phyloP scores from a whole-genome alignment of 1,140 invertebrate genomes.

The Phymastichus coffea region DNA sequence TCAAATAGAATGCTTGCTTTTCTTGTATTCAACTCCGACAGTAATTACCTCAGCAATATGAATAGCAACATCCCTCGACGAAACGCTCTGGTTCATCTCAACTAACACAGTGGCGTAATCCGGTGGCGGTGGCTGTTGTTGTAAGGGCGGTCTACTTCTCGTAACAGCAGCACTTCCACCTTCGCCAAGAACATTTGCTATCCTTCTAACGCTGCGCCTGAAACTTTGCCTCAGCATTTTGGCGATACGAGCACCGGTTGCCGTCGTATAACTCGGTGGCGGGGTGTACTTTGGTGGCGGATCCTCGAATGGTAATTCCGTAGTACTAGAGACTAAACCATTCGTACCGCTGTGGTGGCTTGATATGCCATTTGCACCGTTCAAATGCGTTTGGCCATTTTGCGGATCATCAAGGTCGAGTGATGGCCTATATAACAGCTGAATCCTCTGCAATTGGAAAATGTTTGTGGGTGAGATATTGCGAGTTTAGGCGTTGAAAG shows the following conservation, averaged over 20 bases:
- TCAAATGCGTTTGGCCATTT: constrained; percentile 38
- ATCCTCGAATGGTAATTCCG: constrained; percentile 64
- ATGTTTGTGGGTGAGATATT: not conserved
- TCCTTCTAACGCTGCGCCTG: constrained; percentile 73
- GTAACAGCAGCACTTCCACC: constrained; percentile 32
- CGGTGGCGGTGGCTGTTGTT: constrained; percentile 60
- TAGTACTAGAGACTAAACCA: constrained; percentile 43
- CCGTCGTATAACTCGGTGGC: constrained; percentile 87
- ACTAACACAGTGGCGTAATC: constrained; percentile 66
- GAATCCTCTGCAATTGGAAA: constrained; percentile 68
- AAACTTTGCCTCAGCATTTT: constrained; percentile 79
- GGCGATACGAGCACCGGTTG: constrained; percentile 79
- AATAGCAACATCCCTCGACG: constrained; percentile 33
- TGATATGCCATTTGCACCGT: constrained; percentile 36
- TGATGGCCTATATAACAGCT: constrained; percentile 70
- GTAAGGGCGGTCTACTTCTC: constrained; percentile 43
- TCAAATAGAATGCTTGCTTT: too few species aligned
- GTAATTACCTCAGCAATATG: constrained; percentile 32
- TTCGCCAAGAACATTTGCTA: constrained; percentile 59
- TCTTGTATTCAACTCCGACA: not conserved
- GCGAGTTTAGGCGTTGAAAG: too few species aligned
- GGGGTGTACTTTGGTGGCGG: constrained; percentile 92
- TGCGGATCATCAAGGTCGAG: constrained; percentile 54
- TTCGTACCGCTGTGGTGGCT: constrained; percentile 40
- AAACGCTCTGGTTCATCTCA: constrained; percentile 57